A percentile compares a stretch with the other conserved stretches of the same genome.
Evolutionary conservation across 2,888 invertebrate species (phyloP).

Genomic region (Hydropsyche betteni): DNA sequence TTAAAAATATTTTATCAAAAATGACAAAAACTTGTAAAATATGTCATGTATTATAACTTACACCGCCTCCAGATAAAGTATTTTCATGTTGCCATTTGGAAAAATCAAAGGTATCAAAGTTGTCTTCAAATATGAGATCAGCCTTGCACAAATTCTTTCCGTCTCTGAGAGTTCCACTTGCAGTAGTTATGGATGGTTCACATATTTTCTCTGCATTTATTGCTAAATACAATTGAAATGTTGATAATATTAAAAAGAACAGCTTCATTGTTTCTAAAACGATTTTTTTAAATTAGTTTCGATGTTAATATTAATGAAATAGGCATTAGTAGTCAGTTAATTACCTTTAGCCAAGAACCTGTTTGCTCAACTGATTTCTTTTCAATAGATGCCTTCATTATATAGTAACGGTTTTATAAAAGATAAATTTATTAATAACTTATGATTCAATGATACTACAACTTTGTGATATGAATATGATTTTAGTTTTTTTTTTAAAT

Average conservation of each 20-base stretch:
- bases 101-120: conserved; percentile 68
- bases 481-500: too few species aligned
- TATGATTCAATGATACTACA: too few species aligned
- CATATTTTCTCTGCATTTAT: conserved; percentile 54
- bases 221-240: not conserved
- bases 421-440: too few species aligned
- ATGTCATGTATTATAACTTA: conserved; percentile 56
- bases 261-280: conserved; percentile 12
- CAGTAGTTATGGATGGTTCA: conserved; percentile 62
- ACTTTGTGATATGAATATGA: too few species aligned
- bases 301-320: not conserved
- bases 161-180: conserved; percentile 57
- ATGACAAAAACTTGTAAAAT: not conserved
- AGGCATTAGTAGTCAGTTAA: not conserved
- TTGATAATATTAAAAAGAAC: not conserved
- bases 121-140: conserved; percentile 70
- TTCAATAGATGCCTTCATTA: too few species aligned
- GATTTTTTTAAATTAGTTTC: not conserved
- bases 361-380: too few species aligned
- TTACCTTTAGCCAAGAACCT: too few species aligned
- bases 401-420: too few species aligned
- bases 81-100: conserved; percentile 73
- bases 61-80: conserved; percentile 72
- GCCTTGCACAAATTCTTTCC: conserved; percentile 63
- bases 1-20: not conserved